Evolutionary conservation across 2,888 invertebrate genomes (phyloP).

Genomic region (Tuta absoluta): DNA sequence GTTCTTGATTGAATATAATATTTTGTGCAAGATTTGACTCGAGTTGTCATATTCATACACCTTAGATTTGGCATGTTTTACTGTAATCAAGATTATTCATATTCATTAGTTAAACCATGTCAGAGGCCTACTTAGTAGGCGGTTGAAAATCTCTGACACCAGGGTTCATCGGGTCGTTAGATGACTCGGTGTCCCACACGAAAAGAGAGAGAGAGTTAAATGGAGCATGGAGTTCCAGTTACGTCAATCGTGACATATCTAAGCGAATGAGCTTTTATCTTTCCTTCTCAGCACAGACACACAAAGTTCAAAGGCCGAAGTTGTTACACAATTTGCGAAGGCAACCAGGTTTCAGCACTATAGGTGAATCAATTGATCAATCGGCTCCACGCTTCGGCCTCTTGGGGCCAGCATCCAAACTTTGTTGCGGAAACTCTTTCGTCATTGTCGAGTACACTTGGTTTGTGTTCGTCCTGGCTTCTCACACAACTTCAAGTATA

Average conservation of each 20-base stretch:
- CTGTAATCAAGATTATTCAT: no score
- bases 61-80: no score
- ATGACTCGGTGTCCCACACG: no score
- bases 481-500: background rate
- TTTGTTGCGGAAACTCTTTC: slow-evolving; percentile 20
- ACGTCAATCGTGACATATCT: no score
- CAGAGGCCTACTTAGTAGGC: no score
- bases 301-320: background rate
- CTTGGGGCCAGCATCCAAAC: background rate
- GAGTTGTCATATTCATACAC: background rate
- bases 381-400: background rate
- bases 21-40: background rate
- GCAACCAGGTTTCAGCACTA: slow-evolving; percentile 8
- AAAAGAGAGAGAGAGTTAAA: no score
- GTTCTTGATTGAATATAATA: background rate
- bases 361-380: slow-evolving; percentile 22
- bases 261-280: no score
- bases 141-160: no score
- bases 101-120: no score
- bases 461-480: background rate
- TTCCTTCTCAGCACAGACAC: background rate
- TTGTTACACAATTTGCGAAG: slow-evolving; percentile 1
- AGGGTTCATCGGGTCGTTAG: no score
- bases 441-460: slow-evolving; percentile 6
- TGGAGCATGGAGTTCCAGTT: no score